Evolutionary conservation across 2,888 invertebrate genomes (phyloP), one percentile per base, ranked within the genome.

Genomic region (Trachelus iudaicus): DNA sequence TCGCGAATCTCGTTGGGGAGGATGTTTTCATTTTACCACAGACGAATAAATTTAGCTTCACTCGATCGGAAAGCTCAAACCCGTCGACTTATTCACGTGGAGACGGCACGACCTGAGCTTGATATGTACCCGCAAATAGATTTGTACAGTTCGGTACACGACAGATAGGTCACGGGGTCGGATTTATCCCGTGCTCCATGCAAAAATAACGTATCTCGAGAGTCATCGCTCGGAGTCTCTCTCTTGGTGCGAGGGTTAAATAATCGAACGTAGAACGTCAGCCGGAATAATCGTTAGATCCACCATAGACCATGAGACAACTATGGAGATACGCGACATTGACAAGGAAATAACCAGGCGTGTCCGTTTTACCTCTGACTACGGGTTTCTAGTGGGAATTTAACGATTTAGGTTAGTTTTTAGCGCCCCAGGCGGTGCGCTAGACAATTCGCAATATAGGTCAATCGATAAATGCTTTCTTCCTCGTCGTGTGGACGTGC

Each of bases 391-490:
- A 31, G 33, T 35, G 74, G 33, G 35, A 37, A 35, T 37, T 23
- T 37, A 37, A 34, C 35, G 34, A 85, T 84, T 85, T 85, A 79
- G 85, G 85, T 85, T 85, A 85, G 82, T 82, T 86, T 85, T 85
- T 86, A 83, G 85, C 85, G 85, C 86, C 85, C 35, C 34, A 35
- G 35, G 74, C 74, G 74, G 74, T 35, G 68, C 31, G n/a, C 75
- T 69, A 69, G 75, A 74, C 75, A 74, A 77, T 69, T 40, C 31
- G 30, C 82, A 81, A 87, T 87, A 88, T 88, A 83, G 88, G 88
- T 88, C 88, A 87, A 88, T 88, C 88, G 87, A 88, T 88, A 86
- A 87, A 87, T 85, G 84, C 85, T 86, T 87, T 87, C 85, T 84
- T 86, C 84, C 88, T 86, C 83, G 83, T 85, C 77, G 77, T 75